Evolutionary conservation across 2,888 invertebrate species (phyloP), one percentile per base, ranked within the genome.

Genomic region (Cheilosia scutellata): DNA sequence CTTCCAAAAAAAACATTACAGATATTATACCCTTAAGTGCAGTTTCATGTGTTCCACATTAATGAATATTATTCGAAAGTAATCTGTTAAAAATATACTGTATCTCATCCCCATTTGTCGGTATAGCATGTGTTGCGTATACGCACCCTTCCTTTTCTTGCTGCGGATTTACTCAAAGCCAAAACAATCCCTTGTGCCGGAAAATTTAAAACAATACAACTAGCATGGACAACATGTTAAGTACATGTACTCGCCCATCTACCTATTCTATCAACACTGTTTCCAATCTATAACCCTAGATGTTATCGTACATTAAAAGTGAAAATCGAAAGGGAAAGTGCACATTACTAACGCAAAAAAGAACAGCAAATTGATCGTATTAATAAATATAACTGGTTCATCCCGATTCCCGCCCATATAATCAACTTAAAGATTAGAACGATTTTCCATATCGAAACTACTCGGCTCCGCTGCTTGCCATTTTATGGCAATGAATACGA

Each of bases 361-460:
- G 91, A 90, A 90, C 91, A 91, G 89, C 91, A 92, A 92, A 92
- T 92, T 92, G 92, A 91, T 92, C 91, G 91, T 91, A 92, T 92
- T 92, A 92, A 91, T 92, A 91, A 90, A 90, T 90, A 90, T 92
- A 91, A 92, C 92, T 91, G 91, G 91, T 92, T 92, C 91, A 92
- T 91, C 89, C 92, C 91, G 91, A 92, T 92, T 91, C 89, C 92
- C 91, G 91, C 92, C 92, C 92, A 90, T 89, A 90, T 90, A 90
- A 91, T 92, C 91, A 91, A 90, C 90, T 91, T 90, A 89, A 88
- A 90, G 90, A 92, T 92, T 91, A 91, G 90, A 89, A 49, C 86
- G 86, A 86, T 86, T 82, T 82, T 86, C 82, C 77, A 82, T 86
- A 77, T 49, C 82, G 82, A 77, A 86, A 86, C 82, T 82, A 86